Evolutionary conservation across 92 coral and sea anemone species (phyloP).

Genomic region (Actinostola sp.): DNA sequence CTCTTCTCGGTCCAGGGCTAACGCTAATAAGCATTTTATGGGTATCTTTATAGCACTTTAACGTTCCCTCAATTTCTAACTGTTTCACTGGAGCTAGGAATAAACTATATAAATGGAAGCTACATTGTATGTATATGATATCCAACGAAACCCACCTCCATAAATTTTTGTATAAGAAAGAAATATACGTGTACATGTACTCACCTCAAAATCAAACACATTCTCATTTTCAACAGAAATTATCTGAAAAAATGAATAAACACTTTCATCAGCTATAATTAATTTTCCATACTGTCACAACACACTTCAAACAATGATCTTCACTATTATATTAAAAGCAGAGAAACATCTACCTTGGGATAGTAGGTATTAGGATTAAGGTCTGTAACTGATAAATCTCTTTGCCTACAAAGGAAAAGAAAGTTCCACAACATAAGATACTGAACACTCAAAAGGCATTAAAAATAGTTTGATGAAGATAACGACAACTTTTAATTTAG

Average conservation of each 20-base stretch:
- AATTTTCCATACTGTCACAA: background rate
- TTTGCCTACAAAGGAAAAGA: conserved; percentile 68
- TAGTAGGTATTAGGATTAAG: conserved; percentile 69
- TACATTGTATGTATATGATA: too few species aligned
- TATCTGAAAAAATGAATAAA: conserved; percentile 61
- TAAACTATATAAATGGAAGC: too few species aligned
- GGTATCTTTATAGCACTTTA: too few species aligned
- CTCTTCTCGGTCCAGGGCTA: too few species aligned
- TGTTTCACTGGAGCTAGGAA: background rate
- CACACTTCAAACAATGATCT: too few species aligned
- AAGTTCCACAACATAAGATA: background rate
- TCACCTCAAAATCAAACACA: conserved; percentile 93
- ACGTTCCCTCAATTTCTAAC: background rate
- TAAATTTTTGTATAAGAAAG: background rate
- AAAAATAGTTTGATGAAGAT: too few species aligned
- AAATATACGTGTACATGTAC: conserved; percentile 10
- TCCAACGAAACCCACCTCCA: background rate
- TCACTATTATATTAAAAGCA: too few species aligned
- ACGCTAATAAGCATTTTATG: too few species aligned
- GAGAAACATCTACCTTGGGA: conserved; percentile 92
- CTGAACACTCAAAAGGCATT: too few species aligned
- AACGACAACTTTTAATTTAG: too few species aligned
- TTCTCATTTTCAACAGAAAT: conserved; percentile 87
- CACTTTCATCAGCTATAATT: background rate
- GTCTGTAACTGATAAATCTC: conserved; percentile 87